Percentiles rank a stretch among this genome's conserved stretches.
Evolutionary conservation across 2,888 invertebrate species (phyloP).

Genomic region (Hypsopygia costalis): DNA sequence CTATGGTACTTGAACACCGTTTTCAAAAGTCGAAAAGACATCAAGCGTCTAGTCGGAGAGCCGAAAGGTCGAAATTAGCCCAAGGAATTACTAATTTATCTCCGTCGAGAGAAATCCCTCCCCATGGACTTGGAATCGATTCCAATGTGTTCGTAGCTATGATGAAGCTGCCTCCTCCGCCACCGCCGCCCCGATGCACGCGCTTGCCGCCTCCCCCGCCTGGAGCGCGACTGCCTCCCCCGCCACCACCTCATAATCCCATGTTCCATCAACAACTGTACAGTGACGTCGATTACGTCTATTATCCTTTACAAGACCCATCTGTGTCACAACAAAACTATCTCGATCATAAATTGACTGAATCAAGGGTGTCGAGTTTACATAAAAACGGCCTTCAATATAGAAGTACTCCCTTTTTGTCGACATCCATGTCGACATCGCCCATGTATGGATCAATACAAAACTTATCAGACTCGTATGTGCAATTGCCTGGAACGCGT

Average conservation of each 20-base stretch:
- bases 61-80: slow-evolving; percentile 82
- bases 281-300: slow-evolving; percentile 95
- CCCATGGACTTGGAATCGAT: slow-evolving; percentile 51
- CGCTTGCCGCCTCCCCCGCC: slow-evolving; percentile 86
- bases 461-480: slow-evolving; percentile 88
- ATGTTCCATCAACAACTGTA: slow-evolving; percentile 94
- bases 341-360: slow-evolving; percentile 92
- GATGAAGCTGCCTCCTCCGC: slow-evolving; percentile 81
- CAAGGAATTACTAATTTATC: slow-evolving; percentile 71
- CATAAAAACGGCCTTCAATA: slow-evolving; percentile 88
- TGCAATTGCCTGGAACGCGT: slow-evolving; percentile 83
- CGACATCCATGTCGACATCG: slow-evolving; percentile 83
- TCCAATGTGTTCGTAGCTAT: slow-evolving; percentile 80
- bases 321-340: slow-evolving; percentile 95
- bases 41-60: slow-evolving; percentile 79
- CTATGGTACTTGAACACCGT: slow-evolving; percentile 71
- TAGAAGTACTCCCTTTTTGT: slow-evolving; percentile 90
- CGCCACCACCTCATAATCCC: slow-evolving; percentile 90
- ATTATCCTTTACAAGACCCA: slow-evolving; percentile 94
- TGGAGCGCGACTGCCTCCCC: slow-evolving; percentile 83
- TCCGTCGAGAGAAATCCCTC: slow-evolving; percentile 63
- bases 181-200: slow-evolving; percentile 76
- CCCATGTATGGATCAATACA: slow-evolving; percentile 90
- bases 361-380: slow-evolving; percentile 81
- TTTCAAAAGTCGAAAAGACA: slow-evolving; percentile 74